phyloP scores from a whole-genome alignment of 53 echinoderm and acorn worm species.

The Henricia sp. region DNA sequence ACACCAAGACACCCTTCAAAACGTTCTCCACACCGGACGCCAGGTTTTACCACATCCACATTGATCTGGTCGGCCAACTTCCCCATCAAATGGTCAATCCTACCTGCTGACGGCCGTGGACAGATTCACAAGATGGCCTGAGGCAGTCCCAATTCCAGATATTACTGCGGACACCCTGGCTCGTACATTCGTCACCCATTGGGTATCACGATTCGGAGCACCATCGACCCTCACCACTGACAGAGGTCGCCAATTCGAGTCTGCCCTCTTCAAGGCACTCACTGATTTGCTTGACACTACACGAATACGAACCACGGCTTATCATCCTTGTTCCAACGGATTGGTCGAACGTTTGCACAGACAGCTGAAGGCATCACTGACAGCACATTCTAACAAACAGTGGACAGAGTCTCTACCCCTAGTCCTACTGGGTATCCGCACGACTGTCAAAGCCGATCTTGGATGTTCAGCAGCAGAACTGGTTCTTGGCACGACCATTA shows the following conservation, averaged over 20 bases:
- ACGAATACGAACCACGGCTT: constrained; percentile 29
- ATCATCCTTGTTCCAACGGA: not conserved
- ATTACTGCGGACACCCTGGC: not conserved
- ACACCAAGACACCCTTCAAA: constrained; percentile 20
- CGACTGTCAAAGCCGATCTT: not conserved
- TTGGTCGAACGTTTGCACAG: not conserved
- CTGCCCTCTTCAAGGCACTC: constrained; percentile 13
- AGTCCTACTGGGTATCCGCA: not conserved
- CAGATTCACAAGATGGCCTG: not conserved
- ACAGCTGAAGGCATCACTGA: constrained; percentile 8
- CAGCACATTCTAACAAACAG: not conserved
- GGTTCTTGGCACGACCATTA: not conserved
- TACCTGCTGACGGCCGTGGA: constrained; percentile 2
- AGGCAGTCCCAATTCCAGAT: not conserved
- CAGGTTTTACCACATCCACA: constrained; percentile 50
- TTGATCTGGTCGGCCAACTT: constrained; percentile 40
- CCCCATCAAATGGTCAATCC: constrained; percentile 46
- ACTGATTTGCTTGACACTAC: constrained; percentile 4
- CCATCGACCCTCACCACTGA: constrained; percentile 56
- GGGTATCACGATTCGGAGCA: constrained; percentile 37
- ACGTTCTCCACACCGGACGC: constrained; percentile 54
- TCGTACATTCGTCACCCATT: not conserved
- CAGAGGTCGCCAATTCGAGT: constrained; percentile 52
- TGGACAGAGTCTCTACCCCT: constrained; percentile 1
- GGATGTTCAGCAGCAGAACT: not conserved